Percentiles rank a stretch among this genome's conserved stretches.
phyloP scores from a whole-genome alignment of 2,888 invertebrate species.

The Drosophila koepferae region DNA sequence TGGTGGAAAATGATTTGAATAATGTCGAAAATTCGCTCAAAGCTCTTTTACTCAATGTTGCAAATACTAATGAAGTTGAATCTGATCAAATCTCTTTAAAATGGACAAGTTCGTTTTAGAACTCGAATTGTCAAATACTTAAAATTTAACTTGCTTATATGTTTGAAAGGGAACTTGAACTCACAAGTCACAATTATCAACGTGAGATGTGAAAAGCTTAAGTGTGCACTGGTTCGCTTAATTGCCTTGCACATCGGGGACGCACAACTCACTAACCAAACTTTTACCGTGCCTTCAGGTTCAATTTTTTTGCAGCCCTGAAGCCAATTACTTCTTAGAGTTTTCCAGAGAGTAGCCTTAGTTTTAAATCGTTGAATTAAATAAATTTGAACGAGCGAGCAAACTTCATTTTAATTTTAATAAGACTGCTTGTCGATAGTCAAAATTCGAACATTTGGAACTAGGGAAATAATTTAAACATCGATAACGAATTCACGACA shows the following conservation, averaged over 20 bases:
- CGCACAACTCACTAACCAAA: rapidly evolving
- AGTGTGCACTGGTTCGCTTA: background rate
- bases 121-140: background rate
- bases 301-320: background rate
- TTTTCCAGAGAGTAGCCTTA: slow-evolving; percentile 3
- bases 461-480: background rate
- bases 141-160: background rate
- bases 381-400: background rate
- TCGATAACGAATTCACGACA: slow-evolving; percentile 18
- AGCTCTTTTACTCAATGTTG: background rate
- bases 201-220: background rate
- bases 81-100: background rate
- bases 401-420: background rate
- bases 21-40: background rate
- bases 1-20: background rate
- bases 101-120: background rate
- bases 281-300: background rate
- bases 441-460: slow-evolving; percentile 5
- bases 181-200: background rate
- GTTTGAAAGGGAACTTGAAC: background rate
- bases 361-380: background rate
- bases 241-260: background rate
- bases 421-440: background rate
- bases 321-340: background rate
- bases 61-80: background rate